Evolutionary conservation across 2,113 vertebrate species (phyloP).

Genomic region (Lepisosteus osseus): DNA sequence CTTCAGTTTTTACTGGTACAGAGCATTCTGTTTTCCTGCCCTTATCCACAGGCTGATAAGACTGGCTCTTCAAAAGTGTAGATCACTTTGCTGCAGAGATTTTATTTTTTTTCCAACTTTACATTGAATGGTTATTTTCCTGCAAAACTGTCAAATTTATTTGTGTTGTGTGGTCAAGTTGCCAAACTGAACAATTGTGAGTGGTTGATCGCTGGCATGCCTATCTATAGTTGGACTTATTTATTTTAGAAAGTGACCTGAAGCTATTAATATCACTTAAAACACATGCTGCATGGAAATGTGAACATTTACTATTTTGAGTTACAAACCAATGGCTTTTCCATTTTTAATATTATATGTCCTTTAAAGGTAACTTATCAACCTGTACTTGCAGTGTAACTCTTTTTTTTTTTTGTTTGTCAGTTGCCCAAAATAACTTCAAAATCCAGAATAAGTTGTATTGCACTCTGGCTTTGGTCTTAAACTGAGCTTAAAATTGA

Average conservation of each 20-base stretch:
- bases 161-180: slow-evolving; percentile 4
- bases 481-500: no score
- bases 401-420: no score
- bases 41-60: neutral
- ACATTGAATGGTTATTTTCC: neutral
- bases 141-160: neutral
- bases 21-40: neutral
- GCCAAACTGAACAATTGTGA: slow-evolving; percentile 12
- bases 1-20: neutral
- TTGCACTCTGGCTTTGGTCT: no score
- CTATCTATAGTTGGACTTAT: slow-evolving; percentile 1
- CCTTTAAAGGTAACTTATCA: no score
- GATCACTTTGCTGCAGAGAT: slow-evolving; percentile 9
- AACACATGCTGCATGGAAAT: slow-evolving; percentile 1
- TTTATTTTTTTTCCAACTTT: neutral
- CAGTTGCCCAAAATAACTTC: no score
- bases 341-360: no score
- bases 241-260: neutral
- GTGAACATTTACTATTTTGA: neutral
- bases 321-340: neutral
- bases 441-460: no score
- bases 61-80: neutral
- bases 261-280: neutral
- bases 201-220: neutral
- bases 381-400: no score